Percentiles rank a stretch among this genome's conserved stretches.
phyloP scores from a whole-genome alignment of 2,113 vertebrate species.

The Rhinopomastus cyanomelas region DNA sequence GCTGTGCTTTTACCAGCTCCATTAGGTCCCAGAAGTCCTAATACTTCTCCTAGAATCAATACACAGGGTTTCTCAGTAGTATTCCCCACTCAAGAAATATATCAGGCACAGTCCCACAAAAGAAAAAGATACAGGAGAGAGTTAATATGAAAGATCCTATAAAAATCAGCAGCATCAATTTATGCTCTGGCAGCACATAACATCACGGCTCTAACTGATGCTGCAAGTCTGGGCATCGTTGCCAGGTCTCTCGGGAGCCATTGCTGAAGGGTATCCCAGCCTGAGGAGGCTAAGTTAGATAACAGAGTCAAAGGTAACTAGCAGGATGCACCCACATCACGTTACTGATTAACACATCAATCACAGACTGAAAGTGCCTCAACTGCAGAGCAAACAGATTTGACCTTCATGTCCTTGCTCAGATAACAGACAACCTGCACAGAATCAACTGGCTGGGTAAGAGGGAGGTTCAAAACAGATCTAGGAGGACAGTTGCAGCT shows the following conservation, averaged over 20 bases:
- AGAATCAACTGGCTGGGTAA: neutral
- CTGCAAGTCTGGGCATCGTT: neutral
- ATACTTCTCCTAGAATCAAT: constrained; percentile 84
- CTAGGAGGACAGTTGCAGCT: neutral
- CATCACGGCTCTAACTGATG: fast-evolving
- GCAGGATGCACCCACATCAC: fast-evolving
- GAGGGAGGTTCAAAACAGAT: too few relatives aligned
- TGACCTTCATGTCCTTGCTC: neutral
- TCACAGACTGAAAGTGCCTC: neutral
- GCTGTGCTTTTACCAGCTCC: constrained; percentile 92
- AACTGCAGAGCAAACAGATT: neutral
- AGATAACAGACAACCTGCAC: neutral
- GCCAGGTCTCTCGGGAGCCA: neutral
- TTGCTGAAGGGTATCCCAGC: neutral
- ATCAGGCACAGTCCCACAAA: neutral
- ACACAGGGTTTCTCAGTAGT: neutral
- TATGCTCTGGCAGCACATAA: neutral
- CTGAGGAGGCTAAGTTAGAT: fast-evolving
- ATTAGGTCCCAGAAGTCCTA: constrained; percentile 91
- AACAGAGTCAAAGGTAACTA: neutral
- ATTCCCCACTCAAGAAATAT: neutral
- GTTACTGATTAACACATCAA: neutral
- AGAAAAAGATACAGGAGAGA: neutral
- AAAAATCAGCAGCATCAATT: neutral
- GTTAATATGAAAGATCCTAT: neutral